Conservation (phyloP, 2,113 vertebrate genomes). For the Elephas maximus region DNA sequence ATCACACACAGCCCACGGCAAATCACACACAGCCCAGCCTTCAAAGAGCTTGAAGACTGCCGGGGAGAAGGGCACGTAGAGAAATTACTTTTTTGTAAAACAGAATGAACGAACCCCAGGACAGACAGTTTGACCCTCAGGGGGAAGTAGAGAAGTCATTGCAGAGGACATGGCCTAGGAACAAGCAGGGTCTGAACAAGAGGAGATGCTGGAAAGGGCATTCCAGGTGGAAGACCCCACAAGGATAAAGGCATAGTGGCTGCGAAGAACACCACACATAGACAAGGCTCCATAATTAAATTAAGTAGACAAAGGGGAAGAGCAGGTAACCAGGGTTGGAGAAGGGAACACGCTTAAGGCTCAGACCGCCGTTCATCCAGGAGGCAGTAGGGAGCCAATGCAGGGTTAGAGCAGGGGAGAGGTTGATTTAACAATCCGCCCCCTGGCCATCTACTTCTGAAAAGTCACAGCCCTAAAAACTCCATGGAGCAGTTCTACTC, state of each 20-base stretch:
- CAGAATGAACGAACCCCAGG: background rate
- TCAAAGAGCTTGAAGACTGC: background rate
- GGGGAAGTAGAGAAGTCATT: background rate
- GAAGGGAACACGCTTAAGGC: too few relatives aligned
- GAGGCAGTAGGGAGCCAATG: background rate
- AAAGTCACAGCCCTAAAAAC: too few relatives aligned
- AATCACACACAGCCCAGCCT: background rate
- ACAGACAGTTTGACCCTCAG: background rate
- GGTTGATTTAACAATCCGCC: rapidly evolving
- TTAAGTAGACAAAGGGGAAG: background rate
- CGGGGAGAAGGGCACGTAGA: rapidly evolving
- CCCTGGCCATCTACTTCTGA: background rate
- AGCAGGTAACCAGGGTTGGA: rapidly evolving
- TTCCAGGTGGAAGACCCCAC: rapidly evolving
- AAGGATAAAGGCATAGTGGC: rapidly evolving
- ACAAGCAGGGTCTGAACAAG: rapidly evolving
- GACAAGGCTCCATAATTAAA: rapidly evolving
- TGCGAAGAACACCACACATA: rapidly evolving
- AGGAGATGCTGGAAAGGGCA: background rate
- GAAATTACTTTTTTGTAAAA: background rate
- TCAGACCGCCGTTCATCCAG: background rate
- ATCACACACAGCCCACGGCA: background rate
- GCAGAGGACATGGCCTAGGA: background rate
- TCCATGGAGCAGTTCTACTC: too few relatives aligned
- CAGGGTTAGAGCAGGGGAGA: background rate